Evolutionary conservation across 1,140 invertebrate genomes (phyloP).

Genomic region (Himalopsyche phryganea): DNA sequence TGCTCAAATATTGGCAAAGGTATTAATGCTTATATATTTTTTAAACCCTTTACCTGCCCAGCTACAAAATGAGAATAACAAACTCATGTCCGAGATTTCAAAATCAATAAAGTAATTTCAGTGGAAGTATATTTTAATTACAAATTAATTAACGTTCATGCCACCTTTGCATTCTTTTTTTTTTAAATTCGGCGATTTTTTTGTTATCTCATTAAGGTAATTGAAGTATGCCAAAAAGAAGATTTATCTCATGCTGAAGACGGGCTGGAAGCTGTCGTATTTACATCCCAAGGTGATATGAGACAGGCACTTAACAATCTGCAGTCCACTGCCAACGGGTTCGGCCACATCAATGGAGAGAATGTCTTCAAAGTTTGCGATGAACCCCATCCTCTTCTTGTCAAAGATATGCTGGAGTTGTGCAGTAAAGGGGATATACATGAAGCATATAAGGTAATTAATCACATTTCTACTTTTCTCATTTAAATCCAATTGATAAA

Average conservation of each 20-base stretch:
- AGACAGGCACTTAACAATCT: slow-evolving; percentile 96
- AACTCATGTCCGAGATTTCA: no score
- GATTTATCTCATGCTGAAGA: slow-evolving; percentile 84
- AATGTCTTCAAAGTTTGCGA: slow-evolving; percentile 99
- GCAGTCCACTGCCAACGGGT: slow-evolving; percentile 95
- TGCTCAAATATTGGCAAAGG: slow-evolving; percentile 78
- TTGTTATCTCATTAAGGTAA: slow-evolving; percentile 45
- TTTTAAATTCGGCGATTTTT: background rate
- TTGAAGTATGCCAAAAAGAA: slow-evolving; percentile 56
- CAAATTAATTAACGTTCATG: no score
- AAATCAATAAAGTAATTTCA: no score
- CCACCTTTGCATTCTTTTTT: background rate
- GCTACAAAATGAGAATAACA: no score
- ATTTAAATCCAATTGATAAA: no score
- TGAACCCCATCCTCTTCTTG: slow-evolving; percentile 93
- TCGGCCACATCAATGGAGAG: slow-evolving; percentile 84
- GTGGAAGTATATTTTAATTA: no score
- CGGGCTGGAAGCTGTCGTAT: slow-evolving; percentile 94
- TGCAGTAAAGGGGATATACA: slow-evolving; percentile 81
- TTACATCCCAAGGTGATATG: slow-evolving; percentile 99
- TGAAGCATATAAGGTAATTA: slow-evolving; percentile 75
- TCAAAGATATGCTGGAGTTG: slow-evolving; percentile 88
- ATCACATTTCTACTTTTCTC: background rate
- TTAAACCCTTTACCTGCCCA: background rate
- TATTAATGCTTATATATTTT: slow-evolving; percentile 14